Percentiles rank a stretch among this genome's conserved stretches.
These are phyloP conservation scores for Achlya flavicornis DNA, from an alignment of 2,888 invertebrate species.

Conservation along the genomic window DNA sequence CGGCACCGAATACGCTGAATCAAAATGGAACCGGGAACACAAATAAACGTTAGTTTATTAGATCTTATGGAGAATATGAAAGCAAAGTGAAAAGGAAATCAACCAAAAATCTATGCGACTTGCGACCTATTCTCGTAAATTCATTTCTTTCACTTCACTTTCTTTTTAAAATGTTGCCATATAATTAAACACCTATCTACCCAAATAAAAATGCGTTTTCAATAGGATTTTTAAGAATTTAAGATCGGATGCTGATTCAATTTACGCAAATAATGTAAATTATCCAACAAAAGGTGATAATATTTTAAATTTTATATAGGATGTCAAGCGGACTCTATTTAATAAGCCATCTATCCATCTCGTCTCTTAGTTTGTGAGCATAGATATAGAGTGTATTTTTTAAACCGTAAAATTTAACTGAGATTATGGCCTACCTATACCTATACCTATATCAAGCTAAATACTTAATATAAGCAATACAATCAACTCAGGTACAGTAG, in stretches of 20 bases:
- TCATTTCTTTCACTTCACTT: slow-evolving; percentile 83
- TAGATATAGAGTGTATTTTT: no score
- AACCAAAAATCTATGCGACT: slow-evolving; percentile 84
- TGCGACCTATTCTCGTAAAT: slow-evolving; percentile 83
- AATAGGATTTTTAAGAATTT: background rate
- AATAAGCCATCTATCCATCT: no score
- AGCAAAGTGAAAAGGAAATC: slow-evolving; percentile 84
- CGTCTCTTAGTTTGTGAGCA: no score
- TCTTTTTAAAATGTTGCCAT: slow-evolving; percentile 81
- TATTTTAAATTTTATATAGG: no score
- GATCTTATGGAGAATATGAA: slow-evolving; percentile 78
- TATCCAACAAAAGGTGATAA: no score
- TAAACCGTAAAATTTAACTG: no score
- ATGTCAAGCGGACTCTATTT: no score
- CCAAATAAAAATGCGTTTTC: slow-evolving; percentile 14
- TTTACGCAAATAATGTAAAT: no score
- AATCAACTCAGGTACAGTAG: no score
- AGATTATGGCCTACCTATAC: no score
- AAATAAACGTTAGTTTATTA: slow-evolving; percentile 80
- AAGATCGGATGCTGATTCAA: background rate
- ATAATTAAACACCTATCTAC: slow-evolving; percentile 23
- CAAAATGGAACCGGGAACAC: slow-evolving; percentile 76
- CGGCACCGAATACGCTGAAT: slow-evolving; percentile 71
- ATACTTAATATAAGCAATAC: no score
- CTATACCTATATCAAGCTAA: no score